Base-by-base conservation (phyloP, 64 coral and sea anemone genomes). In the Dendronephthya gigantea region DNA sequence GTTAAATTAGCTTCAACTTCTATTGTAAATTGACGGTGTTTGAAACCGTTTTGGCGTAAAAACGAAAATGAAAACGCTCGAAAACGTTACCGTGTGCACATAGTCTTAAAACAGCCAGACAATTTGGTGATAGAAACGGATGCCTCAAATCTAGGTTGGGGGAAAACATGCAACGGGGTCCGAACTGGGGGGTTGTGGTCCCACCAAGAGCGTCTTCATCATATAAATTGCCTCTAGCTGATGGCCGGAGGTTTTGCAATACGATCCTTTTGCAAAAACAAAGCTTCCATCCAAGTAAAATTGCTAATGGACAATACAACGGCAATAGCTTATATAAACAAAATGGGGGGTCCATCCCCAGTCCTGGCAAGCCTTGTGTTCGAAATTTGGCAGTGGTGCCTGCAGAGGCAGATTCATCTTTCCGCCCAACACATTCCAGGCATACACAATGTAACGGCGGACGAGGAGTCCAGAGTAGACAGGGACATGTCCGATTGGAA, bases 281-380 rank as follows among this genome's bases (percentile, higher is more conserved):
- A 39, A 35, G 7, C 32, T 33, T 79, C 27, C 72, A 33, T 79
- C 6, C 72, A 79, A 33, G 7, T 35, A 33, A 10, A 29, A 79
- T 8, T 79, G 27, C 15, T 10, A 79, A 79, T 79, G 72, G 72
- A 45, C 72, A 79, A 79, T 33, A 79, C 72, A 3, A 79, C 72
- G 10, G 72, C 72, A 29, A 79, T 79, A 33, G 72, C 72, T 8
- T 79, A 79, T 33, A 9, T 79, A 79, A 79, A 79, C 72, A 79
- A 79, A 39, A 29, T 79, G 34, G 72, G 10, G 2, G 28, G 72
- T 0, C 72, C 19, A 3, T 79, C 72, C 32, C 9, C 15, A 39
- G 28, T 79, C 2, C 72, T 79, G 3, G 19, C 12, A 19, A 79
- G 36, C 37, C 72, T 79, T 31, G 72, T 39, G 31, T 15, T 35